phyloP scores from a whole-genome alignment of 2,888 invertebrate species.

The Margaritifera margaritifera region DNA sequence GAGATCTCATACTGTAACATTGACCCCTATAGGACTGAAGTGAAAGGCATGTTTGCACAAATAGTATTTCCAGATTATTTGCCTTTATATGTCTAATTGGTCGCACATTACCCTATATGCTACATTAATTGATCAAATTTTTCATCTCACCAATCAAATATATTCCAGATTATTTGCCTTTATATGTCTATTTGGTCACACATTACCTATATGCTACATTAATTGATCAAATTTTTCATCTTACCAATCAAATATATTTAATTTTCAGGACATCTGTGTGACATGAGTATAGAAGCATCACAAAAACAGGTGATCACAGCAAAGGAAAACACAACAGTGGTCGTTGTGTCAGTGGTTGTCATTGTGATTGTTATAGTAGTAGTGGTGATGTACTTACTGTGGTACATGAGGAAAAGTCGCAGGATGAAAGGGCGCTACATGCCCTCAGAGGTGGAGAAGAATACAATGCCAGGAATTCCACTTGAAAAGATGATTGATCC shows the following conservation, averaged over 20 bases:
- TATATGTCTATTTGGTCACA: too few species aligned
- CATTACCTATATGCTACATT: neutral
- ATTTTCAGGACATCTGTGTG: conserved; percentile 11
- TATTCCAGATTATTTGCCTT: neutral
- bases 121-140: too few species aligned
- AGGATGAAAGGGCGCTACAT: conserved; percentile 56
- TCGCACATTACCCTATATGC: neutral
- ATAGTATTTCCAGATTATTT: too few species aligned
- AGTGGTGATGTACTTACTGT: conserved; percentile 35
- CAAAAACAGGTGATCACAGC: neutral
- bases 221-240: too few species aligned
- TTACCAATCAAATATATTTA: neutral
- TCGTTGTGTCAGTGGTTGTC: conserved; percentile 42
- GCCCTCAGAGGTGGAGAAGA: conserved; percentile 53
- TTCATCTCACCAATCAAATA: neutral
- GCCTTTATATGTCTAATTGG: too few species aligned
- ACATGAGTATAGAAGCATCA: neutral
- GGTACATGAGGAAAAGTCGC: conserved; percentile 47
- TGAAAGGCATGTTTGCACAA: too few species aligned
- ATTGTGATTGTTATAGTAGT: conserved; percentile 37
- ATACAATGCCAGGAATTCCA: conserved; percentile 39
- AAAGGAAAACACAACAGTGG: conserved; percentile 17
- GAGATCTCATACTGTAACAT: too few species aligned
- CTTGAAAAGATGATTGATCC: conserved; percentile 46
- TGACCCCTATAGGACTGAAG: too few species aligned